Evolutionary conservation across 2,888 invertebrate genomes (phyloP).

Genomic region (Nephrocerus scutellatus): DNA sequence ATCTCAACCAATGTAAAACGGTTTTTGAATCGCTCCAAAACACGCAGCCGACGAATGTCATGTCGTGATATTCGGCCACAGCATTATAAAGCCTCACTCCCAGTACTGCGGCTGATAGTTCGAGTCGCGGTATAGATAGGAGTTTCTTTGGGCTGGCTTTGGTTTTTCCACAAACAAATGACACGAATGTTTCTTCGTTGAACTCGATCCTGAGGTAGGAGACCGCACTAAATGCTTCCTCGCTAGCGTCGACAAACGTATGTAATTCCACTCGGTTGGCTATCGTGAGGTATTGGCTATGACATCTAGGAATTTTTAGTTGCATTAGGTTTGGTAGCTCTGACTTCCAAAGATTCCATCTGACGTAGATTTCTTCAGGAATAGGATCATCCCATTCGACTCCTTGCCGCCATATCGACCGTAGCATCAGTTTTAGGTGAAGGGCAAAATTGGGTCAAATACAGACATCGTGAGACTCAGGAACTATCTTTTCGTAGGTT

Average conservation of each 20-base stretch:
- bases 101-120: constrained; percentile 15
- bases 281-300: not conserved
- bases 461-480: constrained; percentile 26
- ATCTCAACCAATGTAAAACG: constrained; percentile 17
- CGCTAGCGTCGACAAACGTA: constrained; percentile 16
- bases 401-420: constrained; percentile 9
- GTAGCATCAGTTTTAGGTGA: constrained; percentile 12
- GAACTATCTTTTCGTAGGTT: constrained; percentile 24
- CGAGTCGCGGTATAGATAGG: constrained; percentile 12
- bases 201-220: constrained; percentile 8
- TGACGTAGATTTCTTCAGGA: constrained; percentile 1
- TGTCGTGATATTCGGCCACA: constrained; percentile 5
- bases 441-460: constrained; percentile 27
- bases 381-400: constrained; percentile 18
- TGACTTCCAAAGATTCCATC: constrained; percentile 10
- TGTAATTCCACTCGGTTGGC: constrained; percentile 10
- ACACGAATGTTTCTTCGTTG: not conserved
- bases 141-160: constrained; percentile 11
- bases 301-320: constrained; percentile 11
- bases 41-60: not conserved
- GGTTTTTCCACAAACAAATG: constrained; percentile 11
- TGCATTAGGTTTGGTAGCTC: constrained; percentile 6
- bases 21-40: constrained; percentile 20
- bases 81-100: constrained; percentile 6
- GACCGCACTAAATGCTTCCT: constrained; percentile 14